Percentiles rank a stretch among this genome's conserved stretches.
Conservation (phyloP, 1,140 invertebrate species). For the Anastatus disparis region DNA sequence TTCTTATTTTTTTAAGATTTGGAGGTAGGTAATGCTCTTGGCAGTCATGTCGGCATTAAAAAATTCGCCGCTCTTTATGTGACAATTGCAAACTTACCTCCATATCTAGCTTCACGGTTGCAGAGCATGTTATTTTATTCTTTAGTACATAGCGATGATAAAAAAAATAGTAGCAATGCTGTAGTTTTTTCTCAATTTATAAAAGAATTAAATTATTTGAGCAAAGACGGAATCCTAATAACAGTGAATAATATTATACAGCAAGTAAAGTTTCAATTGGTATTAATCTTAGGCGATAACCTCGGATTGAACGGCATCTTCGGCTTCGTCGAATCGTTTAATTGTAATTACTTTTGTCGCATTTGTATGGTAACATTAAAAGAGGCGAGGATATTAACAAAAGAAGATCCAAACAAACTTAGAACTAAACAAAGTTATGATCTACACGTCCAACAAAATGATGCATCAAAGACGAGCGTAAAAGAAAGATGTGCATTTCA, state of each 20-base stretch:
- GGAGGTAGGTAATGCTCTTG: constrained; percentile 9
- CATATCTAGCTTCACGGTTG: constrained; percentile 13
- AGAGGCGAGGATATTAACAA: neutral
- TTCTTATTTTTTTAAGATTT: constrained; percentile 11
- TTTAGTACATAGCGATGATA: constrained; percentile 13
- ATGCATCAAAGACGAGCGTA: neutral
- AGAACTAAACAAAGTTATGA: neutral
- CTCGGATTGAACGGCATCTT: neutral
- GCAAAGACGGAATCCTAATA: neutral
- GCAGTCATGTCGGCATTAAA: constrained; percentile 10
- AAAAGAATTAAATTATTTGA: constrained; percentile 34
- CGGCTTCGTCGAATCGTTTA: constrained; percentile 13
- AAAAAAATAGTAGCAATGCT: constrained; percentile 26
- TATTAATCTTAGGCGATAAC: neutral
- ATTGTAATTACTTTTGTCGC: constrained; percentile 1
- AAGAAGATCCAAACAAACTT: neutral
- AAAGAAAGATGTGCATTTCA: constrained; percentile 2
- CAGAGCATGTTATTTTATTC: constrained; percentile 19
- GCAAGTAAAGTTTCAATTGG: constrained; percentile 1
- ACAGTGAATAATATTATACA: neutral
- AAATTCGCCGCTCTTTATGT: constrained; percentile 16
- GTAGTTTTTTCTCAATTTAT: constrained; percentile 28
- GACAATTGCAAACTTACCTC: constrained; percentile 33
- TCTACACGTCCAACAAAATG: neutral
- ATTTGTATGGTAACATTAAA: neutral